Percentiles rank a stretch among this genome's conserved stretches.
Evolutionary conservation across 1,140 invertebrate species (phyloP).

Genomic region (Calycopis cecrops): DNA sequence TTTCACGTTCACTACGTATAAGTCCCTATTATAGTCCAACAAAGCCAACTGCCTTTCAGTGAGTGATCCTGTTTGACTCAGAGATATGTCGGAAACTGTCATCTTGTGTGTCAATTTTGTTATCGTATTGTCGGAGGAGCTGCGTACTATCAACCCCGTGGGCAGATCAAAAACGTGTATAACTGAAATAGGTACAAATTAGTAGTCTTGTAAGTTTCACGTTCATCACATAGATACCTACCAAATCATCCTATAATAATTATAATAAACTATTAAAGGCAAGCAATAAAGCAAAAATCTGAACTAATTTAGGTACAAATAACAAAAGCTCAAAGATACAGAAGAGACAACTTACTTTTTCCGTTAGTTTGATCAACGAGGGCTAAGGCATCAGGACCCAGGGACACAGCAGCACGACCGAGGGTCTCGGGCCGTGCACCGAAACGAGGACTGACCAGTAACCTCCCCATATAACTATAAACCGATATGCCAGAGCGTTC

Average conservation of each 20-base stretch:
- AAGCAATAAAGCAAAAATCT: too few relatives aligned
- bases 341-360: conserved; percentile 78
- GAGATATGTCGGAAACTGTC: conserved; percentile 82
- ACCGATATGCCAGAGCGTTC: conserved; percentile 85
- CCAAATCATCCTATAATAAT: too few relatives aligned
- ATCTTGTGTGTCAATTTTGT: conserved; percentile 78
- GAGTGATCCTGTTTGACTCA: conserved; percentile 86
- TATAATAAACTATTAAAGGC: too few relatives aligned
- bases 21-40: conserved; percentile 66
- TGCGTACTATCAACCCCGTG: conserved; percentile 80
- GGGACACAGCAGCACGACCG: conserved; percentile 71
- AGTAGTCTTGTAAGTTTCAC: too few relatives aligned
- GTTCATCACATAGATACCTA: too few relatives aligned
- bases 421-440: conserved; percentile 76
- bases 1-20: conserved; percentile 78
- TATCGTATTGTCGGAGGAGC: conserved; percentile 76
- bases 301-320: too few relatives aligned
- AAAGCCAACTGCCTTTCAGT: conserved; percentile 66
- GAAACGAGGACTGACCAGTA: conserved; percentile 87
- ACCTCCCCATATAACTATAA: conserved; percentile 92
- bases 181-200: conserved; percentile 73
- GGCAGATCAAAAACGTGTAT: conserved; percentile 90
- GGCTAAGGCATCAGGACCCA: conserved; percentile 90
- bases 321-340: too few relatives aligned
- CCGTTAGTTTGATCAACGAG: conserved; percentile 88